These are phyloP conservation scores for Gadopsis marmoratus DNA, from an alignment of 2,797 vertebrate species.

Conservation along the genomic window DNA sequence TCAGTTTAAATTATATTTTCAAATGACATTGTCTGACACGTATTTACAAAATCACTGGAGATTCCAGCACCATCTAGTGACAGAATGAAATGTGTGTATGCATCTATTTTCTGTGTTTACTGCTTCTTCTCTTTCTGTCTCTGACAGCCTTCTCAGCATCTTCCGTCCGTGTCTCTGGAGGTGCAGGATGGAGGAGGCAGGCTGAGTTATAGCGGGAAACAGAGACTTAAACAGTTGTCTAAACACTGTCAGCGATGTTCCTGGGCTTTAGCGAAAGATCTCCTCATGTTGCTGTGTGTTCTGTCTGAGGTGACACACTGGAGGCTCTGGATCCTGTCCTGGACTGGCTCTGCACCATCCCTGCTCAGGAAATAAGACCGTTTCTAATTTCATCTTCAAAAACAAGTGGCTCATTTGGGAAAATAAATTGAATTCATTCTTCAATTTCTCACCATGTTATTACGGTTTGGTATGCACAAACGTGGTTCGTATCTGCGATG, in stretches of 20 bases:
- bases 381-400: constrained; percentile 9
- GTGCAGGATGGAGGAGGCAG: constrained; percentile 42
- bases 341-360: constrained; percentile 42
- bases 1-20: constrained; percentile 5
- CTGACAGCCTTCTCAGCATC: constrained; percentile 38
- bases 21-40: constrained; percentile 16
- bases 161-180: constrained; percentile 32
- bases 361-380: constrained; percentile 21
- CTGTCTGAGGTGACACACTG: constrained; percentile 64
- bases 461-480: constrained; percentile 17
- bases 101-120: constrained; percentile 24
- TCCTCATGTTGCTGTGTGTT: constrained; percentile 62
- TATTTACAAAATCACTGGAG: constrained; percentile 1
- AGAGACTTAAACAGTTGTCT: constrained; percentile 75
- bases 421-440: constrained; percentile 29
- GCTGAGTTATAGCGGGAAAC: constrained; percentile 81
- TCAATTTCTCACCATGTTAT: constrained; percentile 8
- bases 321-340: constrained; percentile 70
- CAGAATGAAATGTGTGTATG: constrained; percentile 5
- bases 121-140: constrained; percentile 18
- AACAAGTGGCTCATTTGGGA: constrained; percentile 14
- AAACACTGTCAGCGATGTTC: constrained; percentile 84
- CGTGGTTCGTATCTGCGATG: not conserved
- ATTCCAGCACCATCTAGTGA: constrained; percentile 59
- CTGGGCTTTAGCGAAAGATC: constrained; percentile 66